phyloP scores from a whole-genome alignment of 2,888 invertebrate genomes.

The Pilophorus perplexus region DNA sequence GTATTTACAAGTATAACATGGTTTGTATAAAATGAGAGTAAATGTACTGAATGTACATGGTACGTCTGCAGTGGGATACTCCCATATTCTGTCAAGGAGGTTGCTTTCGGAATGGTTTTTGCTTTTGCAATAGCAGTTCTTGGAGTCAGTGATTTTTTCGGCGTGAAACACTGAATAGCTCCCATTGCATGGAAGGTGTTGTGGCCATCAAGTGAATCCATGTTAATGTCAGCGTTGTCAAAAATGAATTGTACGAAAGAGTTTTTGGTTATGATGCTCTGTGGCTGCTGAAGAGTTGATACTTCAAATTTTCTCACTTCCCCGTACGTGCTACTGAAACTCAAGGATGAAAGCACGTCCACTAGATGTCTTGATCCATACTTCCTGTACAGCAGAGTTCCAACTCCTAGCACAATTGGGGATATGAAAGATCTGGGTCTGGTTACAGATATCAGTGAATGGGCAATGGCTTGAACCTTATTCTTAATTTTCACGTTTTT shows the following conservation, averaged over 20 bases:
- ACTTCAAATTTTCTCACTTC: neutral
- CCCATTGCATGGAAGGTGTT: conserved; percentile 9
- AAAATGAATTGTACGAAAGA: conserved; percentile 1
- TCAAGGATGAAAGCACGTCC: neutral
- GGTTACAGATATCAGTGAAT: neutral
- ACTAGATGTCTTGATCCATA: conserved; percentile 25
- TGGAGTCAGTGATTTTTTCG: neutral
- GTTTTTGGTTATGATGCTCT: neutral
- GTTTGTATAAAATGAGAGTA: no score
- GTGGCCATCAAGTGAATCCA: conserved; percentile 5
- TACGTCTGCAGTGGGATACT: neutral
- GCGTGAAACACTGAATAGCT: conserved; percentile 4
- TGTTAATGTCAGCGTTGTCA: conserved; percentile 4
- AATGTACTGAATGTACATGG: no score
- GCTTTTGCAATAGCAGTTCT: neutral
- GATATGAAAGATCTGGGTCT: neutral
- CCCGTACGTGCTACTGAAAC: neutral
- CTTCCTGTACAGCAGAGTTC: conserved; percentile 34
- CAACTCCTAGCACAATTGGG: neutral
- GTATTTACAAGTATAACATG: no score
- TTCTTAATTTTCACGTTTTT: neutral
- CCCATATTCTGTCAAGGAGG: neutral
- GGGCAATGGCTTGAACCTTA: neutral
- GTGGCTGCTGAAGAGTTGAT: neutral
- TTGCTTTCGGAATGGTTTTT: neutral